Evolutionary conservation across 2,797 vertebrate species (phyloP), one percentile per base, ranked within the genome.

Genomic region (Brachyalestes nurse): DNA sequence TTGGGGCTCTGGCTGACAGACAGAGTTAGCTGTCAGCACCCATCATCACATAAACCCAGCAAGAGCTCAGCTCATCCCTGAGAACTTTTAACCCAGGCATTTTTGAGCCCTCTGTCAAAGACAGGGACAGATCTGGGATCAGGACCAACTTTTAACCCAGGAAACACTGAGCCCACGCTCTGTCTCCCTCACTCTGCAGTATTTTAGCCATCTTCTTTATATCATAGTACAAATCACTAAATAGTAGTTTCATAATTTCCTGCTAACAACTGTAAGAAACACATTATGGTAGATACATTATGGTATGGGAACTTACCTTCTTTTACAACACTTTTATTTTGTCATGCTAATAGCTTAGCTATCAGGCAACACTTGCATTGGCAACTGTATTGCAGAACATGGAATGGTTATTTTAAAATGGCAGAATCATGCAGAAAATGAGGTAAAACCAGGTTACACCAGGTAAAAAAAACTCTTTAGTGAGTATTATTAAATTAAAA

Each of bases 21-120:
- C 89, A 91, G 90, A 88, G 89, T 88, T 82, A 91, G 90, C 91
- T 93, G 92, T 93, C 92, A 93, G 90, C 86, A 91, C 83, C 89
- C 92, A 92, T 93, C 93, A 92, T 93, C 90, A 90, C 91, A 90
- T 87, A 89, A 90, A 90, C 91, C 93, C 93, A 92, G 88, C 88
- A 92, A 91, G 93, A 94, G 57, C 78, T 73, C 89, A 93, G 49
- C 34, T 66, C 89, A 93, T 93, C 93, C 92, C 88, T 79, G 87
- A 90, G 91, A 94, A 93, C 91, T 93, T 94, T 94, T 92, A 93
- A 93, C 93, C 92, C 91, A 91, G 86, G 89, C 92, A 91, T 94
- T 91, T 93, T 93, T 92, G 91, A 47, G 60, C 40, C 16, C 60
- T 65, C 58, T 51, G 60, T 64, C 42, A 75, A 75, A 75, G 60